Percentiles rank a stretch among this genome's conserved stretches.
These are phyloP conservation scores for Pantherophis alleghaniensis DNA, from an alignment of 2,797 vertebrate species.

Conservation along the genomic window DNA sequence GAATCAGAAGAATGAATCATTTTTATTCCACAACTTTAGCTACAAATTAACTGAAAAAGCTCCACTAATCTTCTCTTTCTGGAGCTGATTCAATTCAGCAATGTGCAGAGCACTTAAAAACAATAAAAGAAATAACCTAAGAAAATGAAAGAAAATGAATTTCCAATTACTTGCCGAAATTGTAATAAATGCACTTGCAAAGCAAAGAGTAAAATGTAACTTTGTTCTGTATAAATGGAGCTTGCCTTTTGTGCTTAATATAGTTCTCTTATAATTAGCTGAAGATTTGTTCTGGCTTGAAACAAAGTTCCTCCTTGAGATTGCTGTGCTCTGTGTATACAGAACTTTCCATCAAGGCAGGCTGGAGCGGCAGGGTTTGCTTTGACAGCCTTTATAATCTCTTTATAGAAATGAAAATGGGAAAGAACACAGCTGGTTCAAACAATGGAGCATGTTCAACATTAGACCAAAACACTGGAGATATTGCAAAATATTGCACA, in stretches of 20 bases:
- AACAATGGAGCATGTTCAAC: conserved; percentile 80
- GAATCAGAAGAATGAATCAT: conserved; percentile 69
- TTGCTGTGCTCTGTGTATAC: conserved; percentile 78
- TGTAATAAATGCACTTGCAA: conserved; percentile 74
- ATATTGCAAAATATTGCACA: conserved; percentile 83
- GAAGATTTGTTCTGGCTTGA: conserved; percentile 83
- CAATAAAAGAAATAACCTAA: conserved; percentile 79
- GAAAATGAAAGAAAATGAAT: conserved; percentile 78
- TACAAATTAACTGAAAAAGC: conserved; percentile 70
- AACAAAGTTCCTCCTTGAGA: conserved; percentile 83
- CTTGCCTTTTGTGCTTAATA: conserved; percentile 83
- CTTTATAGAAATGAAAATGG: conserved; percentile 79
- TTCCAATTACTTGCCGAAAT: conserved; percentile 78
- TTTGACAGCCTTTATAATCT: conserved; percentile 81
- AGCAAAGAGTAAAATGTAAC: conserved; percentile 78
- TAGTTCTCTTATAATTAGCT: conserved; percentile 84
- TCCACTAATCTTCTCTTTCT: conserved; percentile 65
- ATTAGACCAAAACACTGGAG: conserved; percentile 80
- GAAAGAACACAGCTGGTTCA: conserved; percentile 82
- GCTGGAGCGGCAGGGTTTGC: conserved; percentile 74
- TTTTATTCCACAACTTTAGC: conserved; percentile 74
- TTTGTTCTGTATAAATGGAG: conserved; percentile 79
- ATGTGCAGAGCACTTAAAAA: conserved; percentile 71
- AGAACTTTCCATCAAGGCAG: conserved; percentile 80
- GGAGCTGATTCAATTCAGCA: conserved; percentile 65